Percentiles rank a stretch among this genome's conserved stretches.
phyloP scores from a whole-genome alignment of 2,888 invertebrate genomes.

The Drosophila paramelanica region DNA sequence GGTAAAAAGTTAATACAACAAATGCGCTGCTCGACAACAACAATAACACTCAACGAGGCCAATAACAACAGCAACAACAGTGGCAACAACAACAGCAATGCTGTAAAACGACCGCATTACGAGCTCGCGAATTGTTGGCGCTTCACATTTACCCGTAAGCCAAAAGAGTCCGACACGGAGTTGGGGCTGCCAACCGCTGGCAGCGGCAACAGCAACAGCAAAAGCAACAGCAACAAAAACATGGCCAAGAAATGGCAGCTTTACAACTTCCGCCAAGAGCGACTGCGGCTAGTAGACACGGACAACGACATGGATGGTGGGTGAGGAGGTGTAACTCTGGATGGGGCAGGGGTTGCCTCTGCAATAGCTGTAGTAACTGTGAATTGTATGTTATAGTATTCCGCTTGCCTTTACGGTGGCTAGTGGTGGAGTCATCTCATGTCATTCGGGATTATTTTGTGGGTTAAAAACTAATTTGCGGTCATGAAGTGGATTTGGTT shows the following conservation, averaged over 20 bases:
- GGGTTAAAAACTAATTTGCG: constrained; percentile 81
- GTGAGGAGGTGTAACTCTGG: neutral
- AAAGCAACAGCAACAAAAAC: constrained; percentile 48
- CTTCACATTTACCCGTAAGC: constrained; percentile 56
- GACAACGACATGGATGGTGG: constrained; percentile 1
- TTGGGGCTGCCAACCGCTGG: constrained; percentile 24
- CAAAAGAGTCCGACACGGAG: constrained; percentile 38
- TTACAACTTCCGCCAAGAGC: constrained; percentile 81
- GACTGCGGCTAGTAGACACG: constrained; percentile 41
- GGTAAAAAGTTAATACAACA: constrained; percentile 79
- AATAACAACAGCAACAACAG: constrained; percentile 47
- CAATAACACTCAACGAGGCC: constrained; percentile 53
- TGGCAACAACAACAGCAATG: constrained; percentile 36
- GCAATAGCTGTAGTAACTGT: constrained; percentile 37
- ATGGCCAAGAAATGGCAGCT: constrained; percentile 81
- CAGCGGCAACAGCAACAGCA: constrained; percentile 31
- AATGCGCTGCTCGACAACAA: constrained; percentile 65
- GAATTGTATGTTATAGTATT: constrained; percentile 50
- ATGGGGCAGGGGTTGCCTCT: neutral
- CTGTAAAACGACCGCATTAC: constrained; percentile 77
- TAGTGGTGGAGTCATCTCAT: constrained; percentile 62
- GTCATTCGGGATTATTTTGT: constrained; percentile 81
- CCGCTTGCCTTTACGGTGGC: constrained; percentile 34
- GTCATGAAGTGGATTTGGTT: constrained; percentile 73
- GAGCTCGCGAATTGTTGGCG: constrained; percentile 77